These are phyloP conservation scores for Diadumene lineata DNA, from an alignment of 92 coral and sea anemone genomes.

Conservation along the genomic window DNA sequence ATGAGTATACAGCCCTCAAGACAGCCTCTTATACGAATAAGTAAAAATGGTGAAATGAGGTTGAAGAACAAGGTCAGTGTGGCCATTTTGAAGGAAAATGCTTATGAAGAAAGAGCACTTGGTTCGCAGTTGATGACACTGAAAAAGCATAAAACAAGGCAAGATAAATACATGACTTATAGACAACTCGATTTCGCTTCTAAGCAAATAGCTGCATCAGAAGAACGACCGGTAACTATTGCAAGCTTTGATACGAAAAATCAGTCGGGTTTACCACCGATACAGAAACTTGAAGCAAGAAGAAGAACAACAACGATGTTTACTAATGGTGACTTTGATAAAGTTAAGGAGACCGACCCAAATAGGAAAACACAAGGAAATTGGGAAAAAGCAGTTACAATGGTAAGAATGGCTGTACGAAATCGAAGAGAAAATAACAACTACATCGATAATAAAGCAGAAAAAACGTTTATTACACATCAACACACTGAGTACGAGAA, in stretches of 20 bases:
- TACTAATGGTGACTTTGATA: conserved; percentile 4
- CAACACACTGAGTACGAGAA: conserved; percentile 8
- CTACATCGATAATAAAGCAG: not conserved
- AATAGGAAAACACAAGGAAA: conserved; percentile 47
- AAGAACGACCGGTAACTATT: conserved; percentile 70
- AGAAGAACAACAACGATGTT: conserved; percentile 3
- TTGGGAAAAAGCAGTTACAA: conserved; percentile 82
- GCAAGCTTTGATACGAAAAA: conserved; percentile 19
- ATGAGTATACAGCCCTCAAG: conserved; percentile 63
- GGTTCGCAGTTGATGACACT: conserved; percentile 57
- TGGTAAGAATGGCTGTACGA: conserved; percentile 69
- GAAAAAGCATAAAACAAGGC: conserved; percentile 61
- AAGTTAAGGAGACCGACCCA: conserved; percentile 2
- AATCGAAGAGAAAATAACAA: conserved; percentile 20
- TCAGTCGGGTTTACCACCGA: conserved; percentile 55
- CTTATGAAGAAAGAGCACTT: conserved; percentile 88
- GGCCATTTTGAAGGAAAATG: conserved; percentile 86
- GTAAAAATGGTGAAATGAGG: conserved; percentile 92
- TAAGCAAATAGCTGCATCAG: conserved; percentile 70
- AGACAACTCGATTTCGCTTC: conserved; percentile 84
- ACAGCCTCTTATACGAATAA: conserved; percentile 75
- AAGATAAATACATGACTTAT: conserved; percentile 79
- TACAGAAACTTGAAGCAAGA: conserved; percentile 25
- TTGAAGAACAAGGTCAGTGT: conserved; percentile 81
- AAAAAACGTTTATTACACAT: conserved; percentile 48